Conservation (phyloP, 2,888 invertebrate genomes). For the Hermaeophaga mercurialis region DNA sequence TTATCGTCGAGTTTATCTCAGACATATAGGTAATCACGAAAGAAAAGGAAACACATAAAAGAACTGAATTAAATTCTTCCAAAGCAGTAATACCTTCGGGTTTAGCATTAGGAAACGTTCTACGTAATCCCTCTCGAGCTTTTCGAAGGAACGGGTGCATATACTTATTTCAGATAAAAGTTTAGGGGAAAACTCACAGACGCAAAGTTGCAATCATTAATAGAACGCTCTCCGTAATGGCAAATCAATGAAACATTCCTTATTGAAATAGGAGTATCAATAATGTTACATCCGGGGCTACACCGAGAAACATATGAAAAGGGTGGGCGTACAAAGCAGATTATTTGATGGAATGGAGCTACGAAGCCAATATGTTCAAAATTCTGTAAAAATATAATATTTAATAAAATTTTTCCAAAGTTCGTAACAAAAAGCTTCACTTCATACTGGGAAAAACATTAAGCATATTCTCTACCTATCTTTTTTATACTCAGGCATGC, state of each 20-base stretch:
- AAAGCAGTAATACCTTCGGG: conserved; percentile 25
- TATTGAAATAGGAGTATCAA: conserved; percentile 5
- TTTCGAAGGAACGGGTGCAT: conserved; percentile 34
- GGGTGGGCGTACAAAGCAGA: too few relatives aligned
- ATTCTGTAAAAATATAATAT: too few relatives aligned
- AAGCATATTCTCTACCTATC: too few relatives aligned
- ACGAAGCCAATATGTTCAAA: too few relatives aligned
- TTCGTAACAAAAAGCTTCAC: too few relatives aligned
- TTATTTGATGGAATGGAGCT: too few relatives aligned
- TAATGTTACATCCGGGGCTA: not conserved
- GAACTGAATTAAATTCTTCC: conserved; percentile 31
- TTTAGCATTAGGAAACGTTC: conserved; percentile 34
- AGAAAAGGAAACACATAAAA: conserved; percentile 9
- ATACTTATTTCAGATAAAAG: conserved; percentile 37
- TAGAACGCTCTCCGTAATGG: conserved; percentile 33
- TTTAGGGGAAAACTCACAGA: conserved; percentile 22
- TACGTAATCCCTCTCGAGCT: conserved; percentile 32
- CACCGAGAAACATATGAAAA: conserved; percentile 20
- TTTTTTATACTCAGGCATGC: too few relatives aligned
- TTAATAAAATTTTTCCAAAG: too few relatives aligned
- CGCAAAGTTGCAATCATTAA: conserved; percentile 31
- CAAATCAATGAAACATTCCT: conserved; percentile 27
- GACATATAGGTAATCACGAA: conserved; percentile 14
- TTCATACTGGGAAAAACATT: too few relatives aligned
- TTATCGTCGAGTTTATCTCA: conserved; percentile 1